Percentiles rank a stretch among this genome's conserved stretches.
Conservation (phyloP, 2,113 vertebrate genomes). For the Oreochromis aureus region DNA sequence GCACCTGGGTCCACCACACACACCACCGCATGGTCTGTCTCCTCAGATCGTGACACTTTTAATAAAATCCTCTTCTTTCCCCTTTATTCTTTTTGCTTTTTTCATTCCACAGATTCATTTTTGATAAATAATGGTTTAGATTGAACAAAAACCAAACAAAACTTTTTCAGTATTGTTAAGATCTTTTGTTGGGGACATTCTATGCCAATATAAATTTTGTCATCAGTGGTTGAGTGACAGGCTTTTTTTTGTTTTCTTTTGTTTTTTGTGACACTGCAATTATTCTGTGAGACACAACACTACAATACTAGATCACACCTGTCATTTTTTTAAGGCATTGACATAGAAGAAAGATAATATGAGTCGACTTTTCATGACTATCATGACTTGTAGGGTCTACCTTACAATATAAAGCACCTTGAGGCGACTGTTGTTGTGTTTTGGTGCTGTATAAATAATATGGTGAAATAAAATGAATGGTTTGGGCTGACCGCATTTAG, state of each 20-base stretch:
- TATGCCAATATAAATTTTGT: neutral
- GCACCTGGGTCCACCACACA: no score
- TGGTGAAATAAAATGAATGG: neutral
- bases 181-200: neutral
- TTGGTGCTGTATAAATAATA: neutral
- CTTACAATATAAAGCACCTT: neutral
- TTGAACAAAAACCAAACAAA: neutral
- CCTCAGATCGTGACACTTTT: neutral
- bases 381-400: neutral
- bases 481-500: neutral
- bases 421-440: accelerated
- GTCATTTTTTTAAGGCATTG: neutral
- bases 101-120: neutral
- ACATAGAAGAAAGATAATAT: accelerated
- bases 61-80: neutral
- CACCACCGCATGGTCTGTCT: no score
- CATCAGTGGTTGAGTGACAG: neutral
- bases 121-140: accelerated
- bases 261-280: neutral
- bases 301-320: neutral
- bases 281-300: neutral
- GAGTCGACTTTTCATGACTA: neutral
- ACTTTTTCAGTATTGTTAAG: neutral
- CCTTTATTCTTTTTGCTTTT: neutral
- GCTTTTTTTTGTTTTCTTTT: neutral